phyloP scores from a whole-genome alignment of 2,113 vertebrate genomes.

The Canis aureus region DNA sequence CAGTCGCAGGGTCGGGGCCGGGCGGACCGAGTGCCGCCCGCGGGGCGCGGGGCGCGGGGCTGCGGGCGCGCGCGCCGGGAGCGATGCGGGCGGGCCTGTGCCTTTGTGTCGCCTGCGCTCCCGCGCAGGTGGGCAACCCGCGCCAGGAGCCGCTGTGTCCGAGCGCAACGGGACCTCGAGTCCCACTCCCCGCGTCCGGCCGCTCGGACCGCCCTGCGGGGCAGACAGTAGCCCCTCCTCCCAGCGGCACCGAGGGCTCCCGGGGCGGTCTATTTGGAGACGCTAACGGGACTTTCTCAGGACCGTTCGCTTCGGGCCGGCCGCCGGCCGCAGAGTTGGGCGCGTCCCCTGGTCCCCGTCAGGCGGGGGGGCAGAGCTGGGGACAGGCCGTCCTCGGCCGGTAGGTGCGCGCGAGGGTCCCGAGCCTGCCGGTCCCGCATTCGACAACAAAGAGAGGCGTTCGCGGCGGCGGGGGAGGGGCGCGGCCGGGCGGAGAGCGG shows the following conservation, averaged over 20 bases:
- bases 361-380: background rate
- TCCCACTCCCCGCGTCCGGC: background rate
- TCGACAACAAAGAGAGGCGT: slow-evolving; percentile 91
- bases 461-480: slow-evolving; percentile 62
- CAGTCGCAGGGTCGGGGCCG: background rate
- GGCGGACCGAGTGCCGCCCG: background rate
- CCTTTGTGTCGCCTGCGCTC: slow-evolving; percentile 72
- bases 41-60: background rate
- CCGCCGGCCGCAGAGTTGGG: background rate
- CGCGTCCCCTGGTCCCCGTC: background rate
- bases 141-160: background rate
- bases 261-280: slow-evolving; percentile 42
- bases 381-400: background rate
- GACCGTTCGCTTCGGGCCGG: slow-evolving; percentile 8
- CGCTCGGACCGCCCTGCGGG: background rate
- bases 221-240: background rate
- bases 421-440: slow-evolving; percentile 81
- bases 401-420: slow-evolving; percentile 51
- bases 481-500: slow-evolving; percentile 35
- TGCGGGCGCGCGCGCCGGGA: background rate
- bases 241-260: background rate
- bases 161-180: background rate
- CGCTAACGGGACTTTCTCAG: slow-evolving; percentile 74
- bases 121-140: slow-evolving; percentile 71
- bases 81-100: slow-evolving; percentile 43